Conservation (phyloP, 1,140 invertebrate genomes). For the Drosophila bifasciata region DNA sequence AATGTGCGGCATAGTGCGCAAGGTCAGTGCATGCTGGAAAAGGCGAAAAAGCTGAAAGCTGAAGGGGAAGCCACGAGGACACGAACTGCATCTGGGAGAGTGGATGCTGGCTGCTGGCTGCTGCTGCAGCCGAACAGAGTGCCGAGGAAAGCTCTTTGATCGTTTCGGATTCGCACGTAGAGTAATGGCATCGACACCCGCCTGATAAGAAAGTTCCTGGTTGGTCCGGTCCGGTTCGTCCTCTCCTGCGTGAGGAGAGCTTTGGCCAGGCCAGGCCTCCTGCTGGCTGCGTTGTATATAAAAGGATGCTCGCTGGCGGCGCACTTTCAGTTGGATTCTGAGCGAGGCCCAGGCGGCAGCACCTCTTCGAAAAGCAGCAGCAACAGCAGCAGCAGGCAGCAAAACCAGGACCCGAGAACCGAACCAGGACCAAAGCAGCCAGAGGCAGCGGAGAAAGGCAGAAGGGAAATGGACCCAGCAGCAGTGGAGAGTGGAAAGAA, state of each 20-base stretch:
- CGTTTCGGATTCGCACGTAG: slow-evolving; percentile 51
- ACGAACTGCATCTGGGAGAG: slow-evolving; percentile 21
- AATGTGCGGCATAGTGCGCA: slow-evolving; percentile 71
- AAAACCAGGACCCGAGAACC: slow-evolving; percentile 21
- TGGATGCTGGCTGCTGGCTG: slow-evolving; percentile 9
- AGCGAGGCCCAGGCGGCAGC: slow-evolving; percentile 65
- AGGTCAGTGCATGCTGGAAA: slow-evolving; percentile 79
- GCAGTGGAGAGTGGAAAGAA: slow-evolving; percentile 25
- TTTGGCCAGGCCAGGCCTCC: slow-evolving; percentile 28
- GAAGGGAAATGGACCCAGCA: slow-evolving; percentile 27
- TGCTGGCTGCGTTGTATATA: slow-evolving; percentile 51
- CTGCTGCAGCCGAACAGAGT: slow-evolving; percentile 27
- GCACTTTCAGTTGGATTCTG: slow-evolving; percentile 79
- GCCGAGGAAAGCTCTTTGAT: slow-evolving; percentile 72
- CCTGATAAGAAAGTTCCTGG: slow-evolving; percentile 63
- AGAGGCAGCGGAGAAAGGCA: slow-evolving; percentile 24
- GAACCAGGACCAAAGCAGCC: slow-evolving; percentile 15
- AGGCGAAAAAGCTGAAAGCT: slow-evolving; percentile 50
- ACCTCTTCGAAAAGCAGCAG: slow-evolving; percentile 34
- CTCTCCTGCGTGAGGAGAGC: slow-evolving; percentile 33
- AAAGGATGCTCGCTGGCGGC: slow-evolving; percentile 72
- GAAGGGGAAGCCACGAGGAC: slow-evolving; percentile 26
- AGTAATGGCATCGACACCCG: slow-evolving; percentile 17
- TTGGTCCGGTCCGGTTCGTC: no score
- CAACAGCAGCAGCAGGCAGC: slow-evolving; percentile 31